Base-by-base conservation (phyloP, 1,140 invertebrate species). In the Platyscapa corneri region DNA sequence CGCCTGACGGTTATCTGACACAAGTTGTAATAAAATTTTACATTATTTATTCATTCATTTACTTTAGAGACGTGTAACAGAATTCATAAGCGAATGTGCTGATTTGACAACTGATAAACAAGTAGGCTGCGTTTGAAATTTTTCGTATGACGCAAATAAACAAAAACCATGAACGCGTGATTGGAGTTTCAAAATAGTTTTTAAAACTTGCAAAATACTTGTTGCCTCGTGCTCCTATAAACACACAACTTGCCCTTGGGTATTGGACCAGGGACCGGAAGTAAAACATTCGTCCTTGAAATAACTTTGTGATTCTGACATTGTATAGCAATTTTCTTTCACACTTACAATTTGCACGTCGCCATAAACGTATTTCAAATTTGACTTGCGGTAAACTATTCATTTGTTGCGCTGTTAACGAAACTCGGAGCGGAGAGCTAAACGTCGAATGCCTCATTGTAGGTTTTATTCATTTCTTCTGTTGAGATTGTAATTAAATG, bases 191-290 rank as follows among this genome's bases (percentile, higher is more conserved):
- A n/a, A 74, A 74, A 74, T 12, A 74, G 37, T 42, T n/a, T 18
- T 32, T 42, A 70, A 74, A 14, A 3, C 39, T 74, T 74, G 70
- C 70, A 74, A 74, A 74, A 74, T 18, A n/a, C 10, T 42, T 16
- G 37, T 74, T 74, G 70, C 70, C 37, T 42, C 70, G 42, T 42
- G 2, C 34, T 7, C 70, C 70, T 18, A 42, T 42, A 74, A 70
- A 37, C 30, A 70, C 67, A 70, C 37, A 74, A n/a, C 39, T 34
- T 39, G 27, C 23, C 70, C 39, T 74, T 74, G 70, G 37, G 27
- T 74, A 42, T 74, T 23, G 70, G 7, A 74, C 3, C n/a, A 77
- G 30, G 32, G 30, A 32, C 75, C 75, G 75, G 75, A 77, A 77
- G 27, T 32, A 34, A 77, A 56, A 10, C 1, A 75, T 75, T 75